These are phyloP conservation scores for Phataginus tricuspis DNA, from an alignment of 2,797 vertebrate genomes.

Conservation along the genomic window DNA sequence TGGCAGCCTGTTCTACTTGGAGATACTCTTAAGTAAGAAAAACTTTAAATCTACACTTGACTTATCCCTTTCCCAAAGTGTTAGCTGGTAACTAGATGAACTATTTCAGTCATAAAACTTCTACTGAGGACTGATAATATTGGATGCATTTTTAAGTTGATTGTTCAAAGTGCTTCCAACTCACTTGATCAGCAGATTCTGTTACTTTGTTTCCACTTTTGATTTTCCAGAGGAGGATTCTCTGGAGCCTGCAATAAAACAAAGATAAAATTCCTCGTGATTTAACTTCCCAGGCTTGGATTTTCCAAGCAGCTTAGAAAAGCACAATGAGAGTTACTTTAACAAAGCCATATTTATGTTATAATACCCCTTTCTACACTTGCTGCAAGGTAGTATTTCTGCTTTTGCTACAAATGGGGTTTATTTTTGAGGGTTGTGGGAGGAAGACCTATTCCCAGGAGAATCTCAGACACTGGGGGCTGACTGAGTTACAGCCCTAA, in stretches of 20 bases:
- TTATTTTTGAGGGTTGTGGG: neutral
- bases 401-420: neutral
- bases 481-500: neutral
- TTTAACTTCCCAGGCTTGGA: neutral
- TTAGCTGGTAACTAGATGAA: neutral
- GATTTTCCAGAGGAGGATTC: neutral
- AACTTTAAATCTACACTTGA: neutral
- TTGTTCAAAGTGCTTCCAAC: neutral
- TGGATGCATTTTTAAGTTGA: neutral
- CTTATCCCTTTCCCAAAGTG: neutral
- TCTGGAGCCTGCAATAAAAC: neutral
- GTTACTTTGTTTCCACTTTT: neutral
- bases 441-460: neutral
- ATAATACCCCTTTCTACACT: neutral
- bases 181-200: neutral
- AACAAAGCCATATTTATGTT: neutral
- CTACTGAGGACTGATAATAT: neutral
- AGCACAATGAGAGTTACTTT: neutral
- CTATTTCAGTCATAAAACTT: neutral
- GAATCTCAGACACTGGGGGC: neutral
- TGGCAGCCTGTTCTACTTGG: neutral
- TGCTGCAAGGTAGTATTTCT: neutral
- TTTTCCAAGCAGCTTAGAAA: neutral
- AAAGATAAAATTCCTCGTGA: neutral
- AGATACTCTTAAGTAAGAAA: neutral